Base-by-base conservation (phyloP, 2,797 vertebrate species). In the Sebastes kiyomatsui region DNA sequence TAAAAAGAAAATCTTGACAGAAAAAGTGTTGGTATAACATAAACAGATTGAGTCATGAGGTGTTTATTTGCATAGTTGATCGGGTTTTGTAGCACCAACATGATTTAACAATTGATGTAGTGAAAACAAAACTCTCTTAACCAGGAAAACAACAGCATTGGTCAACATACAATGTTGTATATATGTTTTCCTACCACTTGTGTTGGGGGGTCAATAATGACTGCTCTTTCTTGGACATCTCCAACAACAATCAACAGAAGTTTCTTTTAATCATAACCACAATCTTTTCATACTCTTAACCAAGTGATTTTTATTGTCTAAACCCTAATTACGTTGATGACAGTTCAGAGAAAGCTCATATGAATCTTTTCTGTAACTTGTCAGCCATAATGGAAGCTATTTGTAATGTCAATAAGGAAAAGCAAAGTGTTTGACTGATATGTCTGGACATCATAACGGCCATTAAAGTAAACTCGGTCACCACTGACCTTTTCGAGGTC, bases 401-500 rank as follows among this genome's bases (percentile, higher is more conserved):
- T 27, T 58, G 13, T 8, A 56, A 71, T 64, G 14, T 18, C 75
- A 14, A 64, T 25, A 30, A 11, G 5, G 5, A 38, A 77, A 74
- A 33, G 38, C 32, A 8, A 33, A 81, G 46, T 35, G 69, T 73
- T 38, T 72, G 72, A 81, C 58, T 65, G 67, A 80, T 75, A 49
- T 46, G 55, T 70, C 58, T 85, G 71, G 72, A 85, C 56, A 75
- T 35, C 10, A 16, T 56, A 81, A 75, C 13, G 9, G 72, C 27
- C 75, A 65, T 83, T 28, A 23, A 74, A 80, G 75, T 72, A 73
- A 71, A 67, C 67, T 83, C 23, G 5, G 72, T 77, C 82, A 80
- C 79, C 69, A 3, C 23, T 88, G 85, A 88, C 86, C 83, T 87
- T 90, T 38, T 91, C 73, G 80, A 89, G 84, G 87, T 77, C 79